These are phyloP conservation scores for Eupsittula cactorum DNA, from an alignment of 2,113 vertebrate genomes.

Conservation along the genomic window DNA sequence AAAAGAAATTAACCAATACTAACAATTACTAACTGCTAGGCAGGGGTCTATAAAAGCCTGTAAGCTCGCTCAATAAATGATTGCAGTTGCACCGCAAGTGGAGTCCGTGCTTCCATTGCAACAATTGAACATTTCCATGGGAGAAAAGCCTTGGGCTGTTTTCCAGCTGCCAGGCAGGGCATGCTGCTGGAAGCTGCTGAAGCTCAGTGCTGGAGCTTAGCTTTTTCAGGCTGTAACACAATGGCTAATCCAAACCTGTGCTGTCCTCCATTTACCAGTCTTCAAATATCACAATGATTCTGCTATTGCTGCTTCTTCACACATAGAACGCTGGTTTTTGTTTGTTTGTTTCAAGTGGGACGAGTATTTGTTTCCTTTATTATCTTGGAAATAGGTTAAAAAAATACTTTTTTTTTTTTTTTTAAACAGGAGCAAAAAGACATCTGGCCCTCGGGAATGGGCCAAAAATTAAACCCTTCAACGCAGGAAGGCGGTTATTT, in stretches of 20 bases:
- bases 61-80: no score
- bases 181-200: background rate
- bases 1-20: no score
- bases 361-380: background rate
- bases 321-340: accelerated
- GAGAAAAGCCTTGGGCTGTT: background rate
- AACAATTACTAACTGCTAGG: no score
- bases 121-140: background rate
- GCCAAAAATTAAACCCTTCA: background rate
- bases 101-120: no score
- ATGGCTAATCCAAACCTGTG: background rate
- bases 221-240: background rate
- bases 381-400: background rate
- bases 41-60: no score
- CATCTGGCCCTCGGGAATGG: background rate
- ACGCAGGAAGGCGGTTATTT: background rate
- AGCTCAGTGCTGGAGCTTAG: background rate
- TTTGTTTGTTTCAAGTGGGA: background rate
- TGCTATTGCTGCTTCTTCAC: background rate
- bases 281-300: accelerated
- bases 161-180: background rate
- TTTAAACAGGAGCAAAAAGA: background rate
- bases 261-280: background rate
- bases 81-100: no score
- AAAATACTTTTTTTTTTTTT: background rate